These are phyloP conservation scores for Vulpes lagopus DNA, from an alignment of 2,113 vertebrate genomes.

Conservation along the genomic window DNA sequence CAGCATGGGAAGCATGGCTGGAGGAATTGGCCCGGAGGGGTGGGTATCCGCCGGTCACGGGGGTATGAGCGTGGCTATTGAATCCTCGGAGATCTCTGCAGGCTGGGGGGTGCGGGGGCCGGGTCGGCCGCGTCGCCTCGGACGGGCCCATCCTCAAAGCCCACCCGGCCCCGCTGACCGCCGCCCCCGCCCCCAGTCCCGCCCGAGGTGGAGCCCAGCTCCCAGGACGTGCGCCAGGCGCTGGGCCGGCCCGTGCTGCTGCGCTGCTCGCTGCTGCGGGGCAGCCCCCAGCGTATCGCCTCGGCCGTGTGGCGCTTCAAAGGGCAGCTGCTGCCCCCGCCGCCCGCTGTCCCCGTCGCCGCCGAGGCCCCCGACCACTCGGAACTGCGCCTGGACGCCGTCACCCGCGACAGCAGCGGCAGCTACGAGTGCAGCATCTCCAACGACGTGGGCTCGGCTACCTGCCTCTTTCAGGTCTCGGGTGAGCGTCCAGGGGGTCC, in stretches of 20 bases:
- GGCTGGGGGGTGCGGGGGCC: background rate
- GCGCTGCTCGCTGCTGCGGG: conserved; percentile 93
- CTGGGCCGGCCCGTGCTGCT: conserved; percentile 90
- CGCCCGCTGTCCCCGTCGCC: conserved; percentile 82
- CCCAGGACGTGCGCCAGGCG: conserved; percentile 93
- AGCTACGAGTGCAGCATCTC: conserved; percentile 95
- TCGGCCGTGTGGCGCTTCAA: conserved; percentile 94
- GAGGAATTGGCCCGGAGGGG: background rate
- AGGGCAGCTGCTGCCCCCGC: conserved; percentile 88
- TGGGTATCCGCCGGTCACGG: background rate
- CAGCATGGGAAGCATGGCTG: background rate
- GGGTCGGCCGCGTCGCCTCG: background rate
- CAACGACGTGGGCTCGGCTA: conserved; percentile 93
- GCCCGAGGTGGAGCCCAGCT: conserved; percentile 93
- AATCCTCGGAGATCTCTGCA: background rate
- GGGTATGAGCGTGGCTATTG: background rate
- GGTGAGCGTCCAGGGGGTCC: conserved; percentile 88
- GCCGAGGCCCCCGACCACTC: conserved; percentile 92
- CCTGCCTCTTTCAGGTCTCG: conserved; percentile 95
- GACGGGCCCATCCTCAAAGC: background rate
- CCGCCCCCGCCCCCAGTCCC: conserved; percentile 87
- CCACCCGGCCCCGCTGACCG: conserved; percentile 39
- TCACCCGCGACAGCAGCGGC: conserved; percentile 93
- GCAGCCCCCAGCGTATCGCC: conserved; percentile 93
- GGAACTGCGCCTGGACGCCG: conserved; percentile 91